Percentiles rank a stretch among this genome's conserved stretches.
These are phyloP conservation scores for Neodiprion fabricii DNA, from an alignment of 1,140 invertebrate genomes.

Conservation along the genomic window DNA sequence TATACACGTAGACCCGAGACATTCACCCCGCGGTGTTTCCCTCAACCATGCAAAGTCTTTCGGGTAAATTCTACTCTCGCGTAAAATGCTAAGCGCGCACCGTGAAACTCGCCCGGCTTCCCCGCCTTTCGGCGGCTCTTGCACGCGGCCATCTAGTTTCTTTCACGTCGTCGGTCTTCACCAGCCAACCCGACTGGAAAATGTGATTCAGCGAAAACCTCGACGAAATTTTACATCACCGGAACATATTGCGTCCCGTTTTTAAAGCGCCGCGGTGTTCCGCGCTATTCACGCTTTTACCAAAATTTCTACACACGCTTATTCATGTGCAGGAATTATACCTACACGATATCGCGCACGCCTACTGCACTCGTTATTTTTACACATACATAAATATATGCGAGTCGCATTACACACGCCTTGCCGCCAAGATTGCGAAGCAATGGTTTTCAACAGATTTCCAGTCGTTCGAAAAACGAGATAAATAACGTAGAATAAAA, in stretches of 20 bases:
- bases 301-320: no score
- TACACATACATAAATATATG: no score
- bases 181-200: conserved; percentile 29
- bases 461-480: no score
- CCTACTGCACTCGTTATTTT: no score
- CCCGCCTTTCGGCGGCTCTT: not conserved
- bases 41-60: conserved; percentile 9
- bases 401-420: no score
- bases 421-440: no score
- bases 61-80: conserved; percentile 13
- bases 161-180: not conserved
- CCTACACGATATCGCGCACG: no score
- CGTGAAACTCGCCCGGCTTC: not conserved
- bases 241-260: conserved; percentile 13
- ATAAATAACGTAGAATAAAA: no score
- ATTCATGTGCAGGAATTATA: no score
- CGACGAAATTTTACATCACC: conserved; percentile 27
- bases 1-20: not conserved
- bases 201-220: conserved; percentile 36
- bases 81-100: not conserved
- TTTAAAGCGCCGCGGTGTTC: no score
- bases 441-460: no score
- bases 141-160: not conserved
- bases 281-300: conserved; percentile 17
- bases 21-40: not conserved